These are phyloP conservation scores for Megaleporinus macrocephalus DNA, from an alignment of 2,113 vertebrate species.

Conservation along the genomic window DNA sequence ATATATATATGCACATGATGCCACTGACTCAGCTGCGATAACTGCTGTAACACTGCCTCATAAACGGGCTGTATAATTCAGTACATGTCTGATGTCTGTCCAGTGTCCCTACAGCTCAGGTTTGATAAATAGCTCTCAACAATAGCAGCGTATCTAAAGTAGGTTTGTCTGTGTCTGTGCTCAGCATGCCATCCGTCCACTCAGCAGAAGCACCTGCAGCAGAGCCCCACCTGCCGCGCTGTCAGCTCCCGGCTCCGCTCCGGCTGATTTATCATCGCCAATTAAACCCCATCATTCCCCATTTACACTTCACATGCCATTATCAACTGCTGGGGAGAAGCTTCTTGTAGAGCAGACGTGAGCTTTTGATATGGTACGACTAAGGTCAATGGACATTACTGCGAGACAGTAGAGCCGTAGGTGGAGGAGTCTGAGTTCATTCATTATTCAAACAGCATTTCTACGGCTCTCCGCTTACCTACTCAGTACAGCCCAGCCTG, in stretches of 20 bases:
- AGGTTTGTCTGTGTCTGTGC: neutral
- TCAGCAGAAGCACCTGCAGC: conserved; percentile 24
- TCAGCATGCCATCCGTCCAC: neutral
- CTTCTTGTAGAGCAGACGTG: conserved; percentile 6
- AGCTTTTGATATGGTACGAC: conserved; percentile 12
- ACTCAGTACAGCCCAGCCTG: neutral
- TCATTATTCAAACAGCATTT: conserved; percentile 21
- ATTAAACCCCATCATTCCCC: conserved; percentile 40
- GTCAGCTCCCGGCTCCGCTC: conserved; percentile 27
- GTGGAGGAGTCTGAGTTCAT: neutral
- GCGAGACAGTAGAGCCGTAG: conserved; percentile 5
- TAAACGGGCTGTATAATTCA: neutral
- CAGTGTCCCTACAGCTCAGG: neutral
- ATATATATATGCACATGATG: no score
- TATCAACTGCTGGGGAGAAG: conserved; percentile 14
- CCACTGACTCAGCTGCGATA: no score
- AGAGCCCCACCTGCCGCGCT: conserved; percentile 23
- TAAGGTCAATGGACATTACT: conserved; percentile 15
- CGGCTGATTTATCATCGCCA: conserved; percentile 45
- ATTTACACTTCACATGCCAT: conserved; percentile 34
- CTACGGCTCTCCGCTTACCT: conserved; percentile 11
- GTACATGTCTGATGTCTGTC: neutral
- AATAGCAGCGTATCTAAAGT: neutral
- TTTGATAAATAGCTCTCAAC: neutral
- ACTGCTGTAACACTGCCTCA: no score